phyloP scores from a whole-genome alignment of 1,140 invertebrate genomes.

The Caenorhabditis brenneri region DNA sequence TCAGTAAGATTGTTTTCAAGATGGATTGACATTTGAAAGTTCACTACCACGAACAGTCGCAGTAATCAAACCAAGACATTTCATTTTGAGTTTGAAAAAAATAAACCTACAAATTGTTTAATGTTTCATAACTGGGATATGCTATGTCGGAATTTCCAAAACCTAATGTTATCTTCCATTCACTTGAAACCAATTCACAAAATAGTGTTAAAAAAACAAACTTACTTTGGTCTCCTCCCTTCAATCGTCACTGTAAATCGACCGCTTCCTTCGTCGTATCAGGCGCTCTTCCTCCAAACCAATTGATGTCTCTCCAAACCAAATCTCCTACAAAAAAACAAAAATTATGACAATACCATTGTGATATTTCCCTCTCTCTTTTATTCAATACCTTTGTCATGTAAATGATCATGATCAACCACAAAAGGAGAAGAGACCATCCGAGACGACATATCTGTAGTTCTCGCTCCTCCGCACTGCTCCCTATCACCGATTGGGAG shows the following conservation, averaged over 20 bases:
- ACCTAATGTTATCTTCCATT: too few species aligned
- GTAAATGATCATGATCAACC: constrained; percentile 34
- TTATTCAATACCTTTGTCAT: constrained; percentile 38
- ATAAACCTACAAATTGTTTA: too few species aligned
- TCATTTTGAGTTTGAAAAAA: too few species aligned
- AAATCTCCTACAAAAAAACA: constrained; percentile 33
- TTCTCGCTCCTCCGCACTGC: constrained; percentile 17
- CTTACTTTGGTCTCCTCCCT: not conserved
- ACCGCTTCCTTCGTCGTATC: not conserved
- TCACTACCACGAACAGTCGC: too few species aligned
- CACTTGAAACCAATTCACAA: too few species aligned
- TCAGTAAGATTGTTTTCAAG: too few species aligned
- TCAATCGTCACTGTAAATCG: constrained; percentile 6
- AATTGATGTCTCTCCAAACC: constrained; percentile 26
- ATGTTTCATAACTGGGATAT: too few species aligned
- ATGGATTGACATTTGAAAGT: too few species aligned
- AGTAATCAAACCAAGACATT: too few species aligned
- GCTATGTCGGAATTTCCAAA: too few species aligned
- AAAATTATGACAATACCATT: not conserved
- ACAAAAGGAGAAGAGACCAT: constrained; percentile 37
- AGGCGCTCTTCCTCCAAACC: not conserved
- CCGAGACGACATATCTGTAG: constrained; percentile 24
- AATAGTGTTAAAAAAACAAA: not conserved
- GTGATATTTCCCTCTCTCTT: too few species aligned
- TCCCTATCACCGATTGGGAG: constrained; percentile 21